Evolutionary conservation across 2,113 vertebrate species (phyloP).

Genomic region (Etheostoma spectabile): DNA sequence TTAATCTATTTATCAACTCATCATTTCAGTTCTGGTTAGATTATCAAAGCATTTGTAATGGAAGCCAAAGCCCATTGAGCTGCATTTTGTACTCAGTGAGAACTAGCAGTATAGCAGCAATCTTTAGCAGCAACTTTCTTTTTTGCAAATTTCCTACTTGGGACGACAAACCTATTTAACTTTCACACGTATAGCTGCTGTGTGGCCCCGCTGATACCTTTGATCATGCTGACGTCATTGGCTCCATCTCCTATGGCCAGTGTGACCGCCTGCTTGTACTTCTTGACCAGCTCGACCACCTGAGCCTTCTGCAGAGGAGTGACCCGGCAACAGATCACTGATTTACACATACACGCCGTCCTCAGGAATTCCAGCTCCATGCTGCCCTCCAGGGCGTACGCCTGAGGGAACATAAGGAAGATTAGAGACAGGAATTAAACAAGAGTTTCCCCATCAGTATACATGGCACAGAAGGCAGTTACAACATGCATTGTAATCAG

Average conservation of each 20-base stretch:
- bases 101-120: too few species aligned
- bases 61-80: too few species aligned
- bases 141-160: too few species aligned
- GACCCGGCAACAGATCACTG: constrained; percentile 95
- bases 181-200: not conserved
- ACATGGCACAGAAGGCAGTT: not conserved
- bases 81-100: too few species aligned
- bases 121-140: too few species aligned
- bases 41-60: too few species aligned
- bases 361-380: constrained; percentile 91
- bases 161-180: too few species aligned
- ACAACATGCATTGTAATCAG: not conserved
- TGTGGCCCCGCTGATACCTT: constrained; percentile 82
- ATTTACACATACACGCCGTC: constrained; percentile 92
- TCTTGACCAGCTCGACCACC: constrained; percentile 96
- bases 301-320: constrained; percentile 98
- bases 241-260: constrained; percentile 95
- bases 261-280: constrained; percentile 91
- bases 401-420: constrained; percentile 78
- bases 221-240: constrained; percentile 98
- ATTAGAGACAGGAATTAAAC: not conserved
- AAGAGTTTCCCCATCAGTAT: not conserved
- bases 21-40: too few species aligned
- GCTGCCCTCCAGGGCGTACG: constrained; percentile 88
- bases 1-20: too few species aligned